Evolutionary conservation across 2,888 invertebrate species (phyloP).

Genomic region (Operophtera brumata): DNA sequence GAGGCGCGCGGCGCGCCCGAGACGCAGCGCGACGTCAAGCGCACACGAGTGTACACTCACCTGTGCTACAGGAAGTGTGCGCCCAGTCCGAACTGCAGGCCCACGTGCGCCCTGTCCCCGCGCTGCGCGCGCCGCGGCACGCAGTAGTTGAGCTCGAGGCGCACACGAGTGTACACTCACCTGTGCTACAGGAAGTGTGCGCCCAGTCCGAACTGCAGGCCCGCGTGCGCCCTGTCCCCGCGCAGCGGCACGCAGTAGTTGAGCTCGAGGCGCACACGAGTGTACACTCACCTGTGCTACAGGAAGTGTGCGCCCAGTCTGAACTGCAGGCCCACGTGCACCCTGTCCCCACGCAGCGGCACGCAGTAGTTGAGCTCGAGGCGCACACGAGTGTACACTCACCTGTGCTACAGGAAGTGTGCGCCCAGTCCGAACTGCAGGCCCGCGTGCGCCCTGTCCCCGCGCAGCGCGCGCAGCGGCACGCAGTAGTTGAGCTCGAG

Average conservation of each 20-base stretch:
- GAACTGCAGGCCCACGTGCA: conserved; percentile 81
- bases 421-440: conserved; percentile 93
- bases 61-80: conserved; percentile 65
- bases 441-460: conserved; percentile 85
- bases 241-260: conserved; percentile 94
- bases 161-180: not conserved
- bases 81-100: too few relatives aligned
- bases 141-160: not conserved
- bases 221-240: conserved; percentile 84
- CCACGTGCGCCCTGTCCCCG: conserved; percentile 26
- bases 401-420: conserved; percentile 55
- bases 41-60: not conserved
- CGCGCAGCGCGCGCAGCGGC: conserved; percentile 83
- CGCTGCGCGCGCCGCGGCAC: conserved; percentile 47
- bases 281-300: conserved; percentile 82
- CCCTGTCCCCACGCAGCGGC: not conserved
- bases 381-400: not conserved
- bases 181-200: conserved; percentile 65
- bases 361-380: not conserved
- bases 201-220: too few relatives aligned
- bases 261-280: conserved; percentile 92
- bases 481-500: conserved; percentile 97
- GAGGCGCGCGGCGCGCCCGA: too few relatives aligned
- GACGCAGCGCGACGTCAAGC: too few relatives aligned
- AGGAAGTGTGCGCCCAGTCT: conserved; percentile 86